Evolutionary conservation across 2,888 invertebrate species (phyloP), one percentile per base, ranked within the genome.

Genomic region (Hesperia comma): DNA sequence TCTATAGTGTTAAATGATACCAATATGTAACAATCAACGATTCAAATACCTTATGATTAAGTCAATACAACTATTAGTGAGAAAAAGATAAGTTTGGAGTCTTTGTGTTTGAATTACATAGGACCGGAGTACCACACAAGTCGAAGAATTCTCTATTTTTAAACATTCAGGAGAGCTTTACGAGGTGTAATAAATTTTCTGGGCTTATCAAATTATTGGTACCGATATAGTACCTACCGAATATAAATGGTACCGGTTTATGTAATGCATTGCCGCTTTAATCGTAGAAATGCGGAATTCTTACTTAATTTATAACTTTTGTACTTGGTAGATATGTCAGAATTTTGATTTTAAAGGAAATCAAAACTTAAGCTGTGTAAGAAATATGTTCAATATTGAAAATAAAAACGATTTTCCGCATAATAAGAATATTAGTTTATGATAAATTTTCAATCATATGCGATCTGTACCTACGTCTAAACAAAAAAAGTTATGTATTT

Each of bases 31-130:
- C 70, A 63, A 58, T 71, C 78, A 79, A 79, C 75, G 71, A 67
- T 71, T 68, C 71, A 76, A 81, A 77, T 79, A 79, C 77, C 78
- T 76, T 75, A 79, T 81, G 77, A 82, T 70, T 74, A 75, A 73
- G 77, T 73, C 77, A 74, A 73, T 74, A 73, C 73, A 75, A 73
- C 72, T 70, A 74, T 74, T 75, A 70, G 77, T 77, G 73, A 80
- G 80, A 84, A 71, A 74, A 79, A 64, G 67, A 69, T 33, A 69
- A 66, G 57, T 71, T 67, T 56, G 58, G 62, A 56, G 68, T 69
- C 69, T 68, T 68, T 69, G 69, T 71, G 57, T 68, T 68, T 60
- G 54, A 58, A 68, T 61, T 64, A n/a, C 51, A 68, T 61, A 68
- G 57, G 46, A 8, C 26, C 56, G 63, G 53, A 54, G 66, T 72